Evolutionary conservation across 1,140 invertebrate species (phyloP).

Genomic region (Eurosta solidaginis): DNA sequence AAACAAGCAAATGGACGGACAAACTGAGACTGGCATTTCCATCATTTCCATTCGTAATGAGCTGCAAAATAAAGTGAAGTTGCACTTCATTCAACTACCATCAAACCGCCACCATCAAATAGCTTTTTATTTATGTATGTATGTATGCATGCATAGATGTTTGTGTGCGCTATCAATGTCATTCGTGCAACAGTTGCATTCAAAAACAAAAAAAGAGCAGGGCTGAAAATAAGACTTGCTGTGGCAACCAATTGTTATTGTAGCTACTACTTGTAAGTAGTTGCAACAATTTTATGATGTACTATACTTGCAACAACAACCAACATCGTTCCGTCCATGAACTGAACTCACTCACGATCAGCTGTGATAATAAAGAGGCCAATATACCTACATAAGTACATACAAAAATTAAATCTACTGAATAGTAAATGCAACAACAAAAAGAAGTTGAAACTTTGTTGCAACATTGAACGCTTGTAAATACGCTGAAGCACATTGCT

Average conservation of each 20-base stretch:
- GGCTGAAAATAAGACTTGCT: not conserved
- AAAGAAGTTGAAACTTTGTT: not conserved
- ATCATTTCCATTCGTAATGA: constrained; percentile 32
- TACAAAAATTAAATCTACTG: too few species aligned
- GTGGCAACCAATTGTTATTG: not conserved
- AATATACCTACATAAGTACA: too few species aligned
- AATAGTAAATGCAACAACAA: not conserved
- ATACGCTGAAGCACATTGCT: too few species aligned
- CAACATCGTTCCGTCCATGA: not conserved
- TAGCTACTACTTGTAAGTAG: not conserved
- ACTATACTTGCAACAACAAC: not conserved
- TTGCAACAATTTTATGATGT: constrained; percentile 4
- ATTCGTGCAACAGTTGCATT: not conserved
- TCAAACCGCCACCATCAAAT: not conserved
- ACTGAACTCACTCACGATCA: constrained; percentile 22
- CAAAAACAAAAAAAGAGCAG: not conserved
- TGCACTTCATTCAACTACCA: not conserved
- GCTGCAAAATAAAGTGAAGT: not conserved
- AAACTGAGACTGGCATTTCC: constrained; percentile 7
- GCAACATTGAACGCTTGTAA: not conserved
- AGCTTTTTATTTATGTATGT: too few species aligned
- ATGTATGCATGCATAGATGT: too few species aligned
- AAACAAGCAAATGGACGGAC: not conserved
- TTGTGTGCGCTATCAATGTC: not conserved
- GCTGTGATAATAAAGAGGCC: constrained; percentile 8